phyloP scores from a whole-genome alignment of 2,888 invertebrate species.

The Monoplex corrugatus region DNA sequence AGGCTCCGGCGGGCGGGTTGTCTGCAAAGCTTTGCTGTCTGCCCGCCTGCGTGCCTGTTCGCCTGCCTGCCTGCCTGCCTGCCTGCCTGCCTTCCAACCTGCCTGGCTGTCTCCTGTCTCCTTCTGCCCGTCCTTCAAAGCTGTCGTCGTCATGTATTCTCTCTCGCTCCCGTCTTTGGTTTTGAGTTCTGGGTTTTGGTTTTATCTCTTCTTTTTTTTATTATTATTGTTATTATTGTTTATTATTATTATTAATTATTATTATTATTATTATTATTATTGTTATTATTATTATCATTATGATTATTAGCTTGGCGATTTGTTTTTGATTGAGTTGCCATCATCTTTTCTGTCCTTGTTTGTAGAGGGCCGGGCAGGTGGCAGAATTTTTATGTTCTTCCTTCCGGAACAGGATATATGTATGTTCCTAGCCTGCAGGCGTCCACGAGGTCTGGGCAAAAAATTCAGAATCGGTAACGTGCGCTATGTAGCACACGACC shows the following conservation, averaged over 20 bases:
- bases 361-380: background rate
- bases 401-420: background rate
- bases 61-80: constrained; percentile 15
- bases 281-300: too few relatives aligned
- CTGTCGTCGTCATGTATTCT: too few relatives aligned
- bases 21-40: constrained; percentile 12
- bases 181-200: background rate
- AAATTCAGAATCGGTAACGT: too few relatives aligned
- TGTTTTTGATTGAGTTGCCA: constrained; percentile 14
- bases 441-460: background rate
- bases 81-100: background rate
- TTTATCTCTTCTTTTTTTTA: background rate
- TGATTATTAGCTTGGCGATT: constrained; percentile 8
- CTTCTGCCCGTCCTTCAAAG: background rate
- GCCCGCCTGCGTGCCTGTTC: too few relatives aligned
- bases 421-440: background rate
- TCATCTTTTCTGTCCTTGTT: background rate
- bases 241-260: background rate
- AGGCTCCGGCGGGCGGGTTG: constrained; percentile 18
- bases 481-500: too few relatives aligned
- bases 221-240: background rate
- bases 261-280: background rate
- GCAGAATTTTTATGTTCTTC: background rate
- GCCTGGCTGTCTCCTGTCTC: background rate
- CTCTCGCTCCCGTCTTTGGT: too few relatives aligned